Evolutionary conservation across 1,140 invertebrate species (phyloP), one percentile per base, ranked within the genome.

Genomic region (Ceratina calcarata): DNA sequence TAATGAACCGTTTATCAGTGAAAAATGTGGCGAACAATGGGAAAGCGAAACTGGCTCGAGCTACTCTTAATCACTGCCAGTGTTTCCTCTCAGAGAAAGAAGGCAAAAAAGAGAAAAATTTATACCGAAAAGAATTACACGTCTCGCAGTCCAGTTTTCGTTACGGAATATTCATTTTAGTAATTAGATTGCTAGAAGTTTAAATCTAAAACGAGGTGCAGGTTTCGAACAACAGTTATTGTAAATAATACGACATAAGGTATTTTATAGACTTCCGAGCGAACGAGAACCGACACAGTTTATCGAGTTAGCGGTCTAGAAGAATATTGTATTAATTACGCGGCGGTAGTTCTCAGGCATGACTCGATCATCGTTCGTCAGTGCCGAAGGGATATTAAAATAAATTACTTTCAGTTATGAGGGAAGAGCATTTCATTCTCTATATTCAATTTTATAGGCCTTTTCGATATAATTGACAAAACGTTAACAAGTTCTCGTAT

Each of bases 1-100:
- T 51, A 80, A 80, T 55, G 78, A 68, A 80, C 62, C 78, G 65
- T 75, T 80, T 80, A 80, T 76, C 45, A 64, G 58, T 45, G 53
- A 32, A 68, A 80, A 73, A 74, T 74, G 37, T n/a, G 22, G 12
- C 70, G 37, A 79, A 79, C 77, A 79, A 79, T 66, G 16, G 51
- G 6, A 3, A 16, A 24, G 65, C 45, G 49, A 20, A 64, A 53
- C 2, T 18, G 10, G 58, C 20, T 15, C 18, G 13, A 10, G n/a
- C 32, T 49, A 32, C 27, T 32, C 27, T 37, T 64, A 78, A 78
- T 71, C 27, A 64, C 6, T 57, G 10, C n/a, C 8, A 32, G 18
- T 16, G n/a, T 68, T 60, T 27, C 2, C 7, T 8, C 20, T 18
- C 10, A 2, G 27, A 32, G 27, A 32, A 32, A 32, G 27, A 32